Conservation (phyloP, 1,140 invertebrate species). For the Arion vulgaris region DNA sequence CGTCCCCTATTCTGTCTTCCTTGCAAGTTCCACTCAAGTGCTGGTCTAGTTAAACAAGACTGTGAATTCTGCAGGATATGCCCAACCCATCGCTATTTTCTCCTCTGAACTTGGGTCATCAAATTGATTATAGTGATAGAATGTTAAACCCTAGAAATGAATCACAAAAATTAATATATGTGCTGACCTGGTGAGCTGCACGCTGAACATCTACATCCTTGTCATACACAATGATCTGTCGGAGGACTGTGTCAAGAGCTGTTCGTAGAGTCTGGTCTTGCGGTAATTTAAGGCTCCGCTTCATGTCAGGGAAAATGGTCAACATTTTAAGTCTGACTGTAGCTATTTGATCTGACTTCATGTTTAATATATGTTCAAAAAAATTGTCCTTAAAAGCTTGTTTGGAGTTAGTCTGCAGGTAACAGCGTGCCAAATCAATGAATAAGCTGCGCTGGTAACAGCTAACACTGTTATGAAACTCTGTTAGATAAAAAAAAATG, state of each 20-base stretch:
- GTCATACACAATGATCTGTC: slow-evolving; percentile 77
- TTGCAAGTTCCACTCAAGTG: too few relatives aligned
- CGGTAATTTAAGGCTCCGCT: slow-evolving; percentile 77
- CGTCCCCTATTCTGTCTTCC: too few relatives aligned
- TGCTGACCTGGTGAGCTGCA: slow-evolving; percentile 64
- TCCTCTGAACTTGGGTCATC: too few relatives aligned
- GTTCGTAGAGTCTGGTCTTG: slow-evolving; percentile 77
- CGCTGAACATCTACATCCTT: slow-evolving; percentile 78
- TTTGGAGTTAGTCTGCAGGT: slow-evolving; percentile 80
- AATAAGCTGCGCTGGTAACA: slow-evolving; percentile 80
- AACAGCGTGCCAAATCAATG: slow-evolving; percentile 78
- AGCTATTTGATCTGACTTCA: slow-evolving; percentile 79
- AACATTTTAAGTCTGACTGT: slow-evolving; percentile 80
- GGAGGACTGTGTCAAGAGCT: slow-evolving; percentile 76
- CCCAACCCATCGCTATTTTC: too few relatives aligned
- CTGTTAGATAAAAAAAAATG: slow-evolving; percentile 68
- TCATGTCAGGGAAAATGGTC: slow-evolving; percentile 78
- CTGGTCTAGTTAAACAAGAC: too few relatives aligned
- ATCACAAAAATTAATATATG: neutral
- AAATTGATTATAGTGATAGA: too few relatives aligned
- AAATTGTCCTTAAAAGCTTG: slow-evolving; percentile 83
- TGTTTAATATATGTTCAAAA: slow-evolving; percentile 76
- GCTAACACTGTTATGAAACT: slow-evolving; percentile 77
- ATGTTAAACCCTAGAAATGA: too few relatives aligned
- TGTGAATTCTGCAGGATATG: too few relatives aligned